Evolutionary conservation across 2,797 vertebrate species (phyloP).

Genomic region (Sebastes ruberrimus): DNA sequence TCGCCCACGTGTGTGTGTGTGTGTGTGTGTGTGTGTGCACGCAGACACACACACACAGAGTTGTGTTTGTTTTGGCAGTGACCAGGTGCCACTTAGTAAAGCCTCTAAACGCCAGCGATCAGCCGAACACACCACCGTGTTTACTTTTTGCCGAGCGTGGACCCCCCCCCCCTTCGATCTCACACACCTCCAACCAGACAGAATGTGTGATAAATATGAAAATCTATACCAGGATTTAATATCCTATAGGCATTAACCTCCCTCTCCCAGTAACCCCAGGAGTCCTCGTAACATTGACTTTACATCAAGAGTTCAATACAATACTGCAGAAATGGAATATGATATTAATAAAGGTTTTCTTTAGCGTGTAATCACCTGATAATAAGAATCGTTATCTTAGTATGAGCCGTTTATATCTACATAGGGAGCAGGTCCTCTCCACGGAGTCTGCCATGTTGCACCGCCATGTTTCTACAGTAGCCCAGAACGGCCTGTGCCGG

Average conservation of each 20-base stretch:
- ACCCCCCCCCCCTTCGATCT: background rate
- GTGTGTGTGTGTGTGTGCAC: background rate
- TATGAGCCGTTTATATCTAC: no score
- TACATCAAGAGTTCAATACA: background rate
- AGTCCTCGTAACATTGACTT: background rate
- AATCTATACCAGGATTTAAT: background rate
- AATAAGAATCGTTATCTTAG: no score
- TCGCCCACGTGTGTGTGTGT: slow-evolving; percentile 15
- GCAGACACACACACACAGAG: background rate
- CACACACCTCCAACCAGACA: background rate
- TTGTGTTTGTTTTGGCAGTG: slow-evolving; percentile 81
- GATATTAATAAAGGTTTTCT: no score
- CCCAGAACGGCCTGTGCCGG: no score
- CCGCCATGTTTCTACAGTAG: no score
- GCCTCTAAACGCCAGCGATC: slow-evolving; percentile 66
- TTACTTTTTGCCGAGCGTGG: slow-evolving; percentile 27
- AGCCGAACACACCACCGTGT: slow-evolving; percentile 56
- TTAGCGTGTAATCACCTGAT: no score
- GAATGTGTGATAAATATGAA: slow-evolving; percentile 2
- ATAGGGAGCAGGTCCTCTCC: no score
- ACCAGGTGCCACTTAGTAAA: slow-evolving; percentile 79
- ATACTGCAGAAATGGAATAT: background rate
- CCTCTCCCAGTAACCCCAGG: background rate
- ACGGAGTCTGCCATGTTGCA: no score
- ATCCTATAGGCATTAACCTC: background rate